These are phyloP conservation scores for Nerophis lumbriciformis DNA, from an alignment of 2,113 vertebrate species.

Conservation along the genomic window DNA sequence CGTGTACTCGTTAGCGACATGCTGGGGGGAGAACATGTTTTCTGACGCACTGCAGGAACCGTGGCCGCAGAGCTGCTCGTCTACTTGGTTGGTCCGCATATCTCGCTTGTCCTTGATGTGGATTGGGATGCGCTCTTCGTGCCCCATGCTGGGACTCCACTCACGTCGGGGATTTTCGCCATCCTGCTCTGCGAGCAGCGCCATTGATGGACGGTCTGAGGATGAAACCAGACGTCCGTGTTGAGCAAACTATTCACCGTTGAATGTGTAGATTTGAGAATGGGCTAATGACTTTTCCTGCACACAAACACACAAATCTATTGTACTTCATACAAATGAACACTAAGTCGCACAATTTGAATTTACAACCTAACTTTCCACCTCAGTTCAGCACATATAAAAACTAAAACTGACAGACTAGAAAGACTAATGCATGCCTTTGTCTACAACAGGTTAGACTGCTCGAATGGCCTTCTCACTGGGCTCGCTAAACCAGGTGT, in stretches of 20 bases:
- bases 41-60: slow-evolving; percentile 59
- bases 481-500: too few species aligned
- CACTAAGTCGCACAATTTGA: too few species aligned
- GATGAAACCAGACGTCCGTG: not conserved
- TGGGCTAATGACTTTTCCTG: not conserved
- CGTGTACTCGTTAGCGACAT: slow-evolving; percentile 56
- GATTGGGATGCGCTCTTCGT: slow-evolving; percentile 65
- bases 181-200: slow-evolving; percentile 62
- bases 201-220: slow-evolving; percentile 65
- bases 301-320: too few species aligned
- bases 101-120: slow-evolving; percentile 68
- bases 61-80: slow-evolving; percentile 53
- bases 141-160: slow-evolving; percentile 72
- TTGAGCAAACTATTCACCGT: not conserved
- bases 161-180: slow-evolving; percentile 62
- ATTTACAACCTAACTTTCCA: too few species aligned
- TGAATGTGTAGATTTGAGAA: too few species aligned
- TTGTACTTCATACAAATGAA: too few species aligned
- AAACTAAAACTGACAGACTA: too few species aligned
- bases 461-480: too few species aligned
- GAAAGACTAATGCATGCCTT: too few species aligned
- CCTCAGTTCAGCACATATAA: too few species aligned
- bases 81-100: slow-evolving; percentile 47
- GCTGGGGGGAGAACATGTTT: slow-evolving; percentile 60
- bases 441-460: too few species aligned